These are phyloP conservation scores for Limnephilus rhombicus DNA, from an alignment of 2,888 invertebrate species.

Conservation along the genomic window DNA sequence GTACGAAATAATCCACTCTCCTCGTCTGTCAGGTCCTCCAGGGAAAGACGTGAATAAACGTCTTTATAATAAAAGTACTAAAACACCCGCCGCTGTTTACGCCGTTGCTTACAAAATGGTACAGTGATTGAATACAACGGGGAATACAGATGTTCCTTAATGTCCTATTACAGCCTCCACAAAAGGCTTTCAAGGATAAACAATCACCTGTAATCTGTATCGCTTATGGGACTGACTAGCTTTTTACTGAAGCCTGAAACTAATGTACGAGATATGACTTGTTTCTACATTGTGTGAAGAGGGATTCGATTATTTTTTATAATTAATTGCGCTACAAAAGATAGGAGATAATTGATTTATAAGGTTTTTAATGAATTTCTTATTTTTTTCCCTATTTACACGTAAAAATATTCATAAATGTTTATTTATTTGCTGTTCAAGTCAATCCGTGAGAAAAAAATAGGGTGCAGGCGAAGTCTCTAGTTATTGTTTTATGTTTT, in stretches of 20 bases:
- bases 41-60: not conserved
- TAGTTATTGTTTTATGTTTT: too few relatives aligned
- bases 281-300: not conserved
- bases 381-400: not conserved
- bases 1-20: not conserved
- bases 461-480: too few relatives aligned
- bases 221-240: constrained; percentile 33
- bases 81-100: not conserved
- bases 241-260: not conserved
- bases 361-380: not conserved
- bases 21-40: not conserved
- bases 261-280: not conserved
- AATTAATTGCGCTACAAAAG: not conserved
- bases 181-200: constrained; percentile 37
- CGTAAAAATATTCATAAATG: too few relatives aligned
- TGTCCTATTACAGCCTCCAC: constrained; percentile 38
- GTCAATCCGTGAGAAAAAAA: too few relatives aligned
- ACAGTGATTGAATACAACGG: constrained; percentile 21
- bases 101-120: not conserved
- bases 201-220: constrained; percentile 52
- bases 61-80: not conserved
- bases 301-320: not conserved
- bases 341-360: not conserved
- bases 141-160: constrained; percentile 42
- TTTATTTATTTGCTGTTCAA: too few relatives aligned